Percentiles rank a stretch among this genome's conserved stretches.
phyloP scores from a whole-genome alignment of 2,113 vertebrate genomes.

The Bos indicus region DNA sequence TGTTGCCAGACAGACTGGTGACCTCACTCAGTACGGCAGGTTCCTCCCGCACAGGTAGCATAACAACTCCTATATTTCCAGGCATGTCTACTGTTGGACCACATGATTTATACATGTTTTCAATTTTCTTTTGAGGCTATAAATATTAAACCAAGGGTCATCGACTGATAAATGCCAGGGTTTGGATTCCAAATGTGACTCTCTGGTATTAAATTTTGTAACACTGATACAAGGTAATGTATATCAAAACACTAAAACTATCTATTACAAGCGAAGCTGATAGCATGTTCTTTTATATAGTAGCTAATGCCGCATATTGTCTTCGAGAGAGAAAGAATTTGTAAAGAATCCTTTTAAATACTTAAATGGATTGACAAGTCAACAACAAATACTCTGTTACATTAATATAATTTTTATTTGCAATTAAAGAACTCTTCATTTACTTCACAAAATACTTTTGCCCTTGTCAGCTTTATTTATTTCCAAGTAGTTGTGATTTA shows the following conservation, averaged over 20 bases:
- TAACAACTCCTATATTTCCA: background rate
- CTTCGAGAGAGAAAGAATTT: background rate
- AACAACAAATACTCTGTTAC: slow-evolving; percentile 46
- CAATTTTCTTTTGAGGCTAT: background rate
- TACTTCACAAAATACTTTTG: background rate
- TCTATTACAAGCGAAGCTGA: slow-evolving; percentile 42
- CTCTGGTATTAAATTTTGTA: background rate
- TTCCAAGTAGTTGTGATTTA: slow-evolving; percentile 50
- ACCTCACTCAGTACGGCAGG: background rate
- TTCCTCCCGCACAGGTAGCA: background rate
- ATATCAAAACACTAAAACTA: background rate
- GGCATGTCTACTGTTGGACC: background rate
- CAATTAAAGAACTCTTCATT: slow-evolving; percentile 7
- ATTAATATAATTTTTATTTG: slow-evolving; percentile 50
- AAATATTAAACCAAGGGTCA: background rate
- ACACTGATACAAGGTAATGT: background rate
- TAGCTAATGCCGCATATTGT: slow-evolving; percentile 45
- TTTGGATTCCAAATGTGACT: background rate
- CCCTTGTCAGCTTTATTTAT: background rate
- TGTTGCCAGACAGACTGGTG: slow-evolving; percentile 33
- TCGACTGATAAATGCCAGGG: background rate
- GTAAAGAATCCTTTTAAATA: slow-evolving; percentile 56
- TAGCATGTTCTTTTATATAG: slow-evolving; percentile 51
- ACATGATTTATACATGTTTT: background rate
- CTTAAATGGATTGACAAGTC: slow-evolving; percentile 52